Evolutionary conservation across 2,888 invertebrate genomes (phyloP), one percentile per base, ranked within the genome.

Genomic region (Morinoia aosen): DNA sequence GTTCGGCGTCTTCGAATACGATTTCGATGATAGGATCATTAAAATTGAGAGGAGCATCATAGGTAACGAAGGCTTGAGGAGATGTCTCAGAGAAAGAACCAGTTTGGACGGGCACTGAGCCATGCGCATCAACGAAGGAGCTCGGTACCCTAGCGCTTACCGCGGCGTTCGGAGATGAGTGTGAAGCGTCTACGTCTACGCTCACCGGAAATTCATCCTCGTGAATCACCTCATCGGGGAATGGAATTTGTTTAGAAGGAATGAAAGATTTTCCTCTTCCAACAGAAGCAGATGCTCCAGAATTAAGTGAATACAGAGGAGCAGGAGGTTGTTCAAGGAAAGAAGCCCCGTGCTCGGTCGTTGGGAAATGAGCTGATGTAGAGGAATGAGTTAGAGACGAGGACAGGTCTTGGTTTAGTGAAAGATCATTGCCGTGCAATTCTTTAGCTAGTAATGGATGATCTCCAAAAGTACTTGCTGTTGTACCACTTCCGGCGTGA

Each of bases 11-110:
- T 88, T 96, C 95, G 95, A 96, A 96, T 33, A 96, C 96, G 48
- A 96, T 96, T 76, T 96, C 96, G 57, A 96, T 96, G 64, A 96
- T 96, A 25, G 96, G 96, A 88, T 96, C 96, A 90, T 96, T 95
- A 95, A 76, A 96, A 58, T 91, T 95, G 76, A 40, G 96, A 91
- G 64, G 93, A 93, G 91, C 64, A 96, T 57, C 76, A 64, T 56
- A 64, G 14, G 94, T 61, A 95, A 90, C 95, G 64, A 94, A 88
- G 88, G 76, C 88, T 94, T 94, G 95, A 40, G 61, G 76, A 33
- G 64, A 39, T 33, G 58, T 64, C 25, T 88, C 88, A 16, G 76
- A 76, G 48, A 61, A 61, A 16, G 64, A 61, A 12, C 64, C 95
- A 95, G 61, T 95, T 64, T 95, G 95, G 14, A 48, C 64, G 0